phyloP scores from a whole-genome alignment of 2,888 invertebrate species.

The Megalurothrips usitatus region DNA sequence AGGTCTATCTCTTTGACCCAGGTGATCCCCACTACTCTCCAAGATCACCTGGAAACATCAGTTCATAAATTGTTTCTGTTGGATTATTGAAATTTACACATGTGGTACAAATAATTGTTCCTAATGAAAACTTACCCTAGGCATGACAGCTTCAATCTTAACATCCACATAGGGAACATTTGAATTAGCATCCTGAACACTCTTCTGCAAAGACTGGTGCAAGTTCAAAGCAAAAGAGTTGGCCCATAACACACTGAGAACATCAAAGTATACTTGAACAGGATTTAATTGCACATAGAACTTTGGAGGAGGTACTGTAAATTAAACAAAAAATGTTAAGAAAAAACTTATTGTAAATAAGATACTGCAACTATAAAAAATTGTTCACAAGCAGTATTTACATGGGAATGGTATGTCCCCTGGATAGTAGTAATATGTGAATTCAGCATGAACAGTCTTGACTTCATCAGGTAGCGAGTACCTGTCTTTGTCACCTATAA shows the following conservation, averaged over 20 bases:
- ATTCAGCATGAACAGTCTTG: constrained; percentile 90
- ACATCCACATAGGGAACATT: constrained; percentile 69
- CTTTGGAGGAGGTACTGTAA: constrained; percentile 88
- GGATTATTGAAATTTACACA: neutral
- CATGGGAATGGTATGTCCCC: constrained; percentile 83
- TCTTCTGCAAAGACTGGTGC: constrained; percentile 63
- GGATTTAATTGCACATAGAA: constrained; percentile 89
- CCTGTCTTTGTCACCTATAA: constrained; percentile 66
- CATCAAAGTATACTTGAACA: constrained; percentile 79
- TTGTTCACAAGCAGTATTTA: constrained; percentile 46
- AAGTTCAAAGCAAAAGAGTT: constrained; percentile 89
- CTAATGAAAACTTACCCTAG: constrained; percentile 59
- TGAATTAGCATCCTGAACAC: constrained; percentile 43
- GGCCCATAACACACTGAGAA: constrained; percentile 85
- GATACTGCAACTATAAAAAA: constrained; percentile 32
- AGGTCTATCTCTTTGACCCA: constrained; percentile 81
- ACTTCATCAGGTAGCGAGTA: constrained; percentile 85
- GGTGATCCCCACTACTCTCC: constrained; percentile 70
- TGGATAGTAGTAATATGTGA: constrained; percentile 94
- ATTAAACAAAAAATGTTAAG: constrained; percentile 33
- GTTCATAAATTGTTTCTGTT: constrained; percentile 6
- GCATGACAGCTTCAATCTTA: constrained; percentile 88
- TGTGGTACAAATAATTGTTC: neutral
- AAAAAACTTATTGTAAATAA: neutral
- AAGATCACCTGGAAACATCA: constrained; percentile 60